Evolutionary conservation across 2,888 invertebrate species (phyloP), one percentile per base, ranked within the genome.

Genomic region (Frankliniella fusca): DNA sequence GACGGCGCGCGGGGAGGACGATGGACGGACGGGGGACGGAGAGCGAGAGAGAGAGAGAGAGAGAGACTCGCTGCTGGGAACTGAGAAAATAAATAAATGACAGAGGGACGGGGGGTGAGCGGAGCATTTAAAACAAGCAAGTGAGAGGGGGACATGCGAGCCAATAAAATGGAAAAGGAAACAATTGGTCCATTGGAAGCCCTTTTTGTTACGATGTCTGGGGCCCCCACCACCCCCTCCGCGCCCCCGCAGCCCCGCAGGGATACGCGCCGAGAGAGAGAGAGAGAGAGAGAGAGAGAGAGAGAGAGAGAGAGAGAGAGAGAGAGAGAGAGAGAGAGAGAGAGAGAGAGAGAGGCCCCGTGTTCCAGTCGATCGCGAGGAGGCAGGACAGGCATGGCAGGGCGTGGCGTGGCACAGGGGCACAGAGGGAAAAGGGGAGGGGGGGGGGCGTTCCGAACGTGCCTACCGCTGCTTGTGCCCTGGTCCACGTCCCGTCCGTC

Each of bases 41-140:
- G 50, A 50, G 10, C 50, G 10, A 15, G 50, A 15, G 50, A 50
- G 50, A 50, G n/a, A 38, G 38, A 2, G 38, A 38, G 38, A 2
- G 38, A 38, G 38, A 38, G 38, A 38, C 38, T 38, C 38, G 38
- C 38, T 38, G 38, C 38, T 38, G 38, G 38, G 38, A 38, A 38
- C 38, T 38, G 38, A 54, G 54, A 70, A 70, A 70, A 70, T 70
- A 70, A 70, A 70, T 70, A 70, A 70, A 70, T n/a, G n/a, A 65
- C n/a, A 65, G 70, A 23, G 38, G 38, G 38, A 5, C 38, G 38
- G 38, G 38, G 38, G 38, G 38, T 5, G 38, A 38, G 38, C 5
- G 38, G 38, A 5, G 38, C 38, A 23, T 70, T 70, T 70, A 70
- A 70, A 70, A 70, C 70, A 70, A 70, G 70, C 23, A 23, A 70